Conservation (phyloP, 2,113 vertebrate genomes). For the Aegotheles bennettii region DNA sequence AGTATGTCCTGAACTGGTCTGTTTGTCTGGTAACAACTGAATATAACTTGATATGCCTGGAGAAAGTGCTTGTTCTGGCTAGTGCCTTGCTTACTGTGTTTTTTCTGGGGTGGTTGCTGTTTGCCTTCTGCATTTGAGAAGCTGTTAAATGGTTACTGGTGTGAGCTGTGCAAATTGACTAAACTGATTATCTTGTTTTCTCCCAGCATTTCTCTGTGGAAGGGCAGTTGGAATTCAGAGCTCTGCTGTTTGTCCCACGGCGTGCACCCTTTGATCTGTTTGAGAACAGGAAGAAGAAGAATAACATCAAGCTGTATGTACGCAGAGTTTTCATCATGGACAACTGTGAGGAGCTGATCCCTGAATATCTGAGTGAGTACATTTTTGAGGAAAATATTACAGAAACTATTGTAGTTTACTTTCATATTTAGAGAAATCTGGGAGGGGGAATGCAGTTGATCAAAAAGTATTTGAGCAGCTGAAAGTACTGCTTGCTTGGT, state of each 20-base stretch:
- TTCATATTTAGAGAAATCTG: fast-evolving
- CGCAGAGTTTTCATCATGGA: slow-evolving; percentile 99
- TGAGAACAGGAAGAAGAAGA: slow-evolving; percentile 95
- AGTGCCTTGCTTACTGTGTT: fast-evolving
- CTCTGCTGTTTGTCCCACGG: slow-evolving; percentile 90
- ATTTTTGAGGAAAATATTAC: fast-evolving
- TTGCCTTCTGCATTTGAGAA: fast-evolving
- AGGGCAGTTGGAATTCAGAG: slow-evolving; percentile 92
- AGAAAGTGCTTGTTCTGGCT: background rate
- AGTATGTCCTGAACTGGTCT: fast-evolving
- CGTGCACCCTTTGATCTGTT: slow-evolving; percentile 93
- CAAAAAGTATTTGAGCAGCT: fast-evolving
- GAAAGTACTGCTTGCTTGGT: fast-evolving
- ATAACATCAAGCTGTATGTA: slow-evolving; percentile 95
- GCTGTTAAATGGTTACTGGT: fast-evolving
- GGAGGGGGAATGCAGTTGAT: fast-evolving
- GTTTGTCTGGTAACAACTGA: fast-evolving
- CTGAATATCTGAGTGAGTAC: slow-evolving; percentile 93
- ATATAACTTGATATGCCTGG: fast-evolving
- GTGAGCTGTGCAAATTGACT: fast-evolving
- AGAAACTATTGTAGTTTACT: fast-evolving
- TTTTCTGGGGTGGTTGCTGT: fast-evolving
- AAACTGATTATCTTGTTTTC: fast-evolving
- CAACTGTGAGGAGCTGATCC: slow-evolving; percentile 95
- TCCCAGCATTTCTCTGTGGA: slow-evolving; percentile 96